Evolutionary conservation across 2,113 vertebrate species (phyloP).

Genomic region (Sapajus apella): DNA sequence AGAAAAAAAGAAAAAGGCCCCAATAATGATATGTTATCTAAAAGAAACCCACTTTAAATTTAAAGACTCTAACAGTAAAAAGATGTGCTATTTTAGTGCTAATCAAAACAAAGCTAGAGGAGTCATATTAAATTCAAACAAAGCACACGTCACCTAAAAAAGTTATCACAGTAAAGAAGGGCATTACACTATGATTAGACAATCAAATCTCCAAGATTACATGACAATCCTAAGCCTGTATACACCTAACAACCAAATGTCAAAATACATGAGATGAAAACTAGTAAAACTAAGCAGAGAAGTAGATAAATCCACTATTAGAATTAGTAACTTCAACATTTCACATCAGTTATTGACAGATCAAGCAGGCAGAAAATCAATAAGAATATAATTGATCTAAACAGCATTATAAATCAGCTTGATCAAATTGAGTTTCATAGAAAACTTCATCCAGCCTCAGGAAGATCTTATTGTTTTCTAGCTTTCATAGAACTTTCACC

Average conservation of each 20-base stretch:
- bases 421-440: not conserved
- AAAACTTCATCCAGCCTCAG: not conserved
- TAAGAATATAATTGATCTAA: not conserved
- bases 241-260: not conserved
- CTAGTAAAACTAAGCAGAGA: not conserved
- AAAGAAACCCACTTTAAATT: too few relatives aligned
- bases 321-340: not conserved
- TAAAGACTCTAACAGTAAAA: not conserved
- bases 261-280: not conserved
- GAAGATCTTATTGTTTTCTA: not conserved
- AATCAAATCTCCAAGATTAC: not conserved
- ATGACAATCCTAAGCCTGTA: not conserved
- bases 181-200: not conserved
- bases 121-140: not conserved
- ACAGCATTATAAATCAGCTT: not conserved
- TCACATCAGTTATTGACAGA: not conserved
- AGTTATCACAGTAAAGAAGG: not conserved
- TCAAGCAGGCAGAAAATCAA: not conserved
- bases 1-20: too few relatives aligned
- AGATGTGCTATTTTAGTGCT: not conserved
- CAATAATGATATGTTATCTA: too few relatives aligned
- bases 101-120: not conserved
- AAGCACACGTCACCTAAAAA: not conserved
- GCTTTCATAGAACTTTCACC: not conserved
- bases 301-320: not conserved